Evolutionary conservation across 2,113 vertebrate species (phyloP).

Genomic region (Anser cygnoides): DNA sequence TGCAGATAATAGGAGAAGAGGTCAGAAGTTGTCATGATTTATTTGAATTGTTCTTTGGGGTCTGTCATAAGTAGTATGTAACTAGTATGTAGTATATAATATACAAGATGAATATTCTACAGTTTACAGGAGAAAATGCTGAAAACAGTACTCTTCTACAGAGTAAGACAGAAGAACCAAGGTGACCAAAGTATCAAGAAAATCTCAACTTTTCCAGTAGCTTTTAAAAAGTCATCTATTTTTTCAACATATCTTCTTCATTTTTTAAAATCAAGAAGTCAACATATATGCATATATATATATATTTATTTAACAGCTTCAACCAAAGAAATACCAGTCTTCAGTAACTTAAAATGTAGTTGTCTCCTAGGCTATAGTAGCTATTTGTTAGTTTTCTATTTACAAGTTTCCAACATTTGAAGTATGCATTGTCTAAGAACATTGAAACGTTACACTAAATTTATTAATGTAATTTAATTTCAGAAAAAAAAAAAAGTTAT

Average conservation of each 20-base stretch:
- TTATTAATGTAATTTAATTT: neutral
- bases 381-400: neutral
- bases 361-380: neutral
- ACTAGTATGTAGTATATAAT: neutral
- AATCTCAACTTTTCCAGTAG: neutral
- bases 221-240: neutral
- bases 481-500: neutral
- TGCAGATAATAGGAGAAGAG: too few relatives aligned
- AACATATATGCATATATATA: neutral
- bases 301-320: neutral
- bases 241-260: neutral
- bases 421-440: neutral
- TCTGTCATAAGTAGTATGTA: neutral
- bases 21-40: neutral
- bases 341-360: neutral
- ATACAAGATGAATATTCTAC: fast-evolving
- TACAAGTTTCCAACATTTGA: neutral
- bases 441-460: neutral
- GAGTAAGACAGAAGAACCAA: neutral
- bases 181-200: neutral
- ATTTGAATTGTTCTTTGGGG: neutral
- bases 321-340: neutral
- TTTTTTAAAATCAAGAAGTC: neutral
- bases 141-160: neutral
- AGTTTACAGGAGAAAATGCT: neutral